Evolutionary conservation across 2,797 vertebrate species (phyloP), one percentile per base, ranked within the genome.

Genomic region (Lepidocolaptes lacrymiger): DNA sequence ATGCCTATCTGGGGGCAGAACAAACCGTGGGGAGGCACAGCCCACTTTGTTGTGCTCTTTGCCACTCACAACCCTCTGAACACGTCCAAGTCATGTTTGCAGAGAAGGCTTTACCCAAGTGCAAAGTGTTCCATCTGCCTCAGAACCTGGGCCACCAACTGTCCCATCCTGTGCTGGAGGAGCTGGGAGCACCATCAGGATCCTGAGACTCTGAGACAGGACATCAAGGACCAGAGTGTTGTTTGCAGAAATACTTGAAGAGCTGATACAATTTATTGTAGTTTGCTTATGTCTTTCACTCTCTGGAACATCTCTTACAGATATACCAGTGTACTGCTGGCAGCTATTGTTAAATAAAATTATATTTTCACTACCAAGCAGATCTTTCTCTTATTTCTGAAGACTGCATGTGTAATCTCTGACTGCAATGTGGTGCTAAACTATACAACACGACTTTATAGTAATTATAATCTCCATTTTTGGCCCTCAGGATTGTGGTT

Each of bases 281-380:
- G 92, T 96, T 97, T 97, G 96, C 97, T 97, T 97, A 52, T 97
- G 86, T 97, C 95, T 97, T 97, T 97, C 97, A 96, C 93, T 97
- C 96, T 98, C 96, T 97, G 97, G 97, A 98, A 96, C 96, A 96
- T 96, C 96, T 97, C 96, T 97, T 96, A 95, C 92, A 88, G 96
- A 97, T 96, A 96, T 73, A 97, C 97, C 96, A 97, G 97, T 98
- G 96, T 98, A 98, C 97, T 98, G 98, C 98, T 98, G 98, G 98
- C 98, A 98, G 98, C 98, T 98, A 97, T 98, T 98, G 96, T 98
- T 98, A 97, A 98, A 98, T 97, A 98, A 98, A 98, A 96, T 97
- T 98, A 98, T 98, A 98, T 98, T 98, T 98, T 98, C 98, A 98
- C 97, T 98, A 98, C 96, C 97, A 77, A 93, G 94, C 93, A 96